phyloP scores from a whole-genome alignment of 2,797 vertebrate genomes.

The Poecile montanus region DNA sequence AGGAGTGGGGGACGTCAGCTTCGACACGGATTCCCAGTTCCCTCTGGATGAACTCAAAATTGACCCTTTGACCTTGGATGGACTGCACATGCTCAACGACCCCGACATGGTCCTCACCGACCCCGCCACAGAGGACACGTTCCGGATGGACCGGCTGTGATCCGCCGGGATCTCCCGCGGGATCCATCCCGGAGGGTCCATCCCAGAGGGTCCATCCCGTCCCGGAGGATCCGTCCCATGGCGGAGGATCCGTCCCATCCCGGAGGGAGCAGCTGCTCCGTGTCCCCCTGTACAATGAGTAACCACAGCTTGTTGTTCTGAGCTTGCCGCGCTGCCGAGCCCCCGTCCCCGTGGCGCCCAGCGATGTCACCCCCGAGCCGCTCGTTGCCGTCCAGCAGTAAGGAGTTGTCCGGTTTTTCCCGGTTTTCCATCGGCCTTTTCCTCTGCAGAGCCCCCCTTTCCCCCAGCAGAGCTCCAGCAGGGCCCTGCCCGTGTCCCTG shows the following conservation, averaged over 20 bases:
- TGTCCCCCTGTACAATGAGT: slow-evolving; percentile 44
- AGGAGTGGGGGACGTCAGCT: slow-evolving; percentile 92
- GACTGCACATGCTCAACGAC: slow-evolving; percentile 98
- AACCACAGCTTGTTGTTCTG: slow-evolving; percentile 80
- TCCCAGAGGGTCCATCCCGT: background rate
- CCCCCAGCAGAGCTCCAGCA: slow-evolving; percentile 47
- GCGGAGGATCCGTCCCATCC: background rate
- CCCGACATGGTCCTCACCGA: slow-evolving; percentile 98
- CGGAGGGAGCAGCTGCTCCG: slow-evolving; percentile 47
- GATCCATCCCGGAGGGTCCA: background rate
- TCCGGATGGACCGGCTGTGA: slow-evolving; percentile 98
- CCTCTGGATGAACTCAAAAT: slow-evolving; percentile 99
- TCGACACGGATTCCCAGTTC: slow-evolving; percentile 96
- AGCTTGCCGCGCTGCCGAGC: slow-evolving; percentile 82
- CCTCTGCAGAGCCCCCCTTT: background rate
- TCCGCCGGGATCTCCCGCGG: no score
- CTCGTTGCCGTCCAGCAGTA: slow-evolving; percentile 72
- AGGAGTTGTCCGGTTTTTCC: slow-evolving; percentile 11
- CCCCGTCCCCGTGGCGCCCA: slow-evolving; percentile 70
- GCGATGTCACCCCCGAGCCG: slow-evolving; percentile 49
- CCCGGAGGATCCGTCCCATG: background rate
- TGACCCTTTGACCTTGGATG: slow-evolving; percentile 95
- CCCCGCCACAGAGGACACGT: slow-evolving; percentile 97
- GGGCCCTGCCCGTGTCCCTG: background rate
- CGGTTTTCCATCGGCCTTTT: background rate